Base-by-base conservation (phyloP, 2,888 invertebrate species). In the Tubulanus polymorphus region DNA sequence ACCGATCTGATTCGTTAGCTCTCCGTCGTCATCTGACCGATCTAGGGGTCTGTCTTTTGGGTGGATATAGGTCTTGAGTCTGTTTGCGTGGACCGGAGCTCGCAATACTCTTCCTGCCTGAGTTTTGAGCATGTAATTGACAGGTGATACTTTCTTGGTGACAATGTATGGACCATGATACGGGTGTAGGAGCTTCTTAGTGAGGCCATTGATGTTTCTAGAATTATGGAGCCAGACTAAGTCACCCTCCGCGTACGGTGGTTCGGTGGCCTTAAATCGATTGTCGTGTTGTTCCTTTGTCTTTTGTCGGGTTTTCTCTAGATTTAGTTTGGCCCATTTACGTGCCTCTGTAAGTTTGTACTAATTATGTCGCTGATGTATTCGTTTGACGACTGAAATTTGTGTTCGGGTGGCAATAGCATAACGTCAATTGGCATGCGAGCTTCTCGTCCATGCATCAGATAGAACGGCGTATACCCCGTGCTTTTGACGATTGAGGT, bases 121-220 rank as follows among this genome's bases (percentile, higher is more conserved):
- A n/a, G 49, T 46, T 18, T 50, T 18, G 12, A 37, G 26, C n/a
- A n/a, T n/a, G n/a, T n/a, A n/a, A n/a, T n/a, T n/a, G n/a, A n/a
- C n/a, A n/a, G n/a, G n/a, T n/a, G n/a, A n/a, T n/a, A n/a, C 37
- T 10, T 32, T 20, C 8, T 41, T 47, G 15, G 28, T n/a, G 6
- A 58, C 56, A 18, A 57, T 47, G 32, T 49, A 60, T 18, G 60
- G 60, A 12, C 60, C 60, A 20, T 50, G 37, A 12, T n/a, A 54
- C 23, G 48, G 45, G 25, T 32, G 23, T 28, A 45, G 37, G 1
- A 56, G 23, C 30, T 61, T 59, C 2, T 48, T 41, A 3, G 58
- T 51, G 1, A 50, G 45, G 0, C 60, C 60, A 20, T 48, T 27
- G 1, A 46, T 37, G 37, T 53, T 28, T 47, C 35, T 53, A 18